These are phyloP conservation scores for Spodoptera exigua DNA, from an alignment of 2,888 invertebrate species.

Conservation along the genomic window DNA sequence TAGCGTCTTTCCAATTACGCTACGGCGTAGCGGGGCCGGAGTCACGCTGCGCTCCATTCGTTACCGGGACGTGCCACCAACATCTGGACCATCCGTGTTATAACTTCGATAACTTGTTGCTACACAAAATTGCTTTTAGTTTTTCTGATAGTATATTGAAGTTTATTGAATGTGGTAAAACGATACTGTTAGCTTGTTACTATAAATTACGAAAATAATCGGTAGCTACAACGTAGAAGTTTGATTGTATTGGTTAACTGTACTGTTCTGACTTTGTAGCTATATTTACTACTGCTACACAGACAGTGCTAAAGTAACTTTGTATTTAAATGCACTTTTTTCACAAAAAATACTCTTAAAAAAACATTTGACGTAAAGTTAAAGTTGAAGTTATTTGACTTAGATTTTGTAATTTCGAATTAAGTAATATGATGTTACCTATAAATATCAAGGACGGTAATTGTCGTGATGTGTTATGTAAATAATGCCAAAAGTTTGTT, in stretches of 20 bases:
- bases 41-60: conserved; percentile 85
- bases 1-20: conserved; percentile 82
- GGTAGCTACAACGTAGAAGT: not conserved
- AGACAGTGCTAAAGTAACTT: too few species aligned
- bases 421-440: conserved; percentile 19
- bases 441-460: conserved; percentile 36
- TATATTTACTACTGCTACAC: too few species aligned
- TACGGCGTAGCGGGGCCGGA: conserved; percentile 66
- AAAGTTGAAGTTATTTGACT: too few species aligned
- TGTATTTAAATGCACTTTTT: too few species aligned
- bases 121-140: conserved; percentile 64
- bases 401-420: too few species aligned
- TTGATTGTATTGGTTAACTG: too few species aligned
- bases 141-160: conserved; percentile 44
- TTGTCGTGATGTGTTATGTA: conserved; percentile 47
- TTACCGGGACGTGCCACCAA: conserved; percentile 83
- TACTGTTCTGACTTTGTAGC: too few species aligned
- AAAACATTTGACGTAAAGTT: too few species aligned
- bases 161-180: conserved; percentile 16
- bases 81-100: conserved; percentile 77
- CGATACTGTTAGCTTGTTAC: conserved; percentile 1
- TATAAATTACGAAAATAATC: not conserved
- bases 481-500: conserved; percentile 54
- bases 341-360: too few species aligned
- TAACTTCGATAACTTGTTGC: conserved; percentile 78